A percentile compares a stretch with the other conserved stretches of the same genome.
Conservation (phyloP, 2,113 vertebrate genomes). For the Potamarius usumacintae region DNA sequence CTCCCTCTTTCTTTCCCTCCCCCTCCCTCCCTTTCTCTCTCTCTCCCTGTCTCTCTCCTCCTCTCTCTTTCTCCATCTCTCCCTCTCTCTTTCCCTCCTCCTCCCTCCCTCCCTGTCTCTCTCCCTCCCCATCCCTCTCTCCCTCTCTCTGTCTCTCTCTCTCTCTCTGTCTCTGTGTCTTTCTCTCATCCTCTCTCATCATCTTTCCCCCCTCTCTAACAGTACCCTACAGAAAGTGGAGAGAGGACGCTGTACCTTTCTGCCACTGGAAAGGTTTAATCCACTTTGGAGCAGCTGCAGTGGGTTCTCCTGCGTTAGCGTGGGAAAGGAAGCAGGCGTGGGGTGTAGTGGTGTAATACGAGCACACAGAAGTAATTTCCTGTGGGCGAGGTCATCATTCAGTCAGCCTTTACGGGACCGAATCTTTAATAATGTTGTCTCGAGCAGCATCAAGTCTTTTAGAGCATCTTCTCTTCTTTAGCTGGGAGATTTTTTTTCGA, state of each 20-base stretch:
- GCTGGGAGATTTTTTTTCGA: slow-evolving; percentile 3
- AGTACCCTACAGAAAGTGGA: neutral
- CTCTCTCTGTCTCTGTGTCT: neutral
- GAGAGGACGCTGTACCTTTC: neutral
- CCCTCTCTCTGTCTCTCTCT: neutral
- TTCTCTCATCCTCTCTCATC: neutral
- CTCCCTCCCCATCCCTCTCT: neutral
- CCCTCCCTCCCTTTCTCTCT: neutral
- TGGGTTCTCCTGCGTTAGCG: neutral
- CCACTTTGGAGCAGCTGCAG: neutral
- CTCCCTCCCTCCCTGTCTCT: too few relatives aligned
- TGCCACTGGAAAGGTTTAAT: neutral
- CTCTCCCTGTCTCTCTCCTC: slow-evolving; percentile 27
- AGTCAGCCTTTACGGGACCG: slow-evolving; percentile 62
- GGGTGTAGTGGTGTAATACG: slow-evolving; percentile 56
- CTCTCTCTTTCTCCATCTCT: slow-evolving; percentile 23
- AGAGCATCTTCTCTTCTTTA: slow-evolving; percentile 8
- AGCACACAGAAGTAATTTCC: slow-evolving; percentile 61
- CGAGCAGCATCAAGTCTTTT: slow-evolving; percentile 26
- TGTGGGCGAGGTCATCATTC: slow-evolving; percentile 66
- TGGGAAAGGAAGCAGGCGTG: slow-evolving; percentile 24
- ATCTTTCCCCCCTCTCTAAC: neutral
- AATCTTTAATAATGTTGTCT: slow-evolving; percentile 59
- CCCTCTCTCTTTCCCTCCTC: neutral
- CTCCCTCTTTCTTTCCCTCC: neutral